Conservation (phyloP, 1,140 invertebrate genomes). For the Melanaphis sacchari region DNA sequence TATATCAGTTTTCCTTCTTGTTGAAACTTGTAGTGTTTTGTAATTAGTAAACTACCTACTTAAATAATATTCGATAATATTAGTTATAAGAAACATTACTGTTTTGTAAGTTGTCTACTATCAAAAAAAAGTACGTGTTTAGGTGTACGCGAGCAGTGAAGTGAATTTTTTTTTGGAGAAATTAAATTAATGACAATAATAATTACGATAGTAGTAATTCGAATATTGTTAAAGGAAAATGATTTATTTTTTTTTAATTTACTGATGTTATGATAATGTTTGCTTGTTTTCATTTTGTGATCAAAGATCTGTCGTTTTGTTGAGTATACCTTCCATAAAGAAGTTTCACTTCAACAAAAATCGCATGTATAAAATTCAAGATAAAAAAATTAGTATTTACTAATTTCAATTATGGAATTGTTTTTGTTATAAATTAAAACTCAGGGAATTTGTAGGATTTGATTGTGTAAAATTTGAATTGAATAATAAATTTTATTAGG, state of each 20-base stretch:
- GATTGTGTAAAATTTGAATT: background rate
- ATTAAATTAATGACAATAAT: background rate
- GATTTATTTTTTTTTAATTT: too few species aligned
- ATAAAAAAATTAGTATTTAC: too few species aligned
- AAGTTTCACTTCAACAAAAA: too few species aligned
- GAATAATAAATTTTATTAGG: background rate
- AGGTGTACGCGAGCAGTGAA: background rate
- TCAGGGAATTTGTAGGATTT: background rate
- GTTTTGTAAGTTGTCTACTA: background rate
- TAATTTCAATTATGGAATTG: too few species aligned
- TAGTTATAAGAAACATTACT: background rate
- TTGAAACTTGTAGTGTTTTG: constrained; percentile 5
- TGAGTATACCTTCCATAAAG: too few species aligned
- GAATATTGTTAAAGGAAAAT: too few species aligned
- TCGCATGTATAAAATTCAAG: too few species aligned
- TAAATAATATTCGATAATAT: background rate
- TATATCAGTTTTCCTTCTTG: background rate
- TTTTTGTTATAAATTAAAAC: too few species aligned
- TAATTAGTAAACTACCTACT: background rate
- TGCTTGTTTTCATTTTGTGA: too few species aligned
- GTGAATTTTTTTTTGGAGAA: background rate
- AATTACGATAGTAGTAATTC: too few species aligned
- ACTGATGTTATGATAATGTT: too few species aligned
- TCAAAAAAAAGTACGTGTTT: background rate
- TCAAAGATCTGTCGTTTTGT: too few species aligned